Evolutionary conservation across 2,888 invertebrate species (phyloP).

Genomic region (Sturmia bella): DNA sequence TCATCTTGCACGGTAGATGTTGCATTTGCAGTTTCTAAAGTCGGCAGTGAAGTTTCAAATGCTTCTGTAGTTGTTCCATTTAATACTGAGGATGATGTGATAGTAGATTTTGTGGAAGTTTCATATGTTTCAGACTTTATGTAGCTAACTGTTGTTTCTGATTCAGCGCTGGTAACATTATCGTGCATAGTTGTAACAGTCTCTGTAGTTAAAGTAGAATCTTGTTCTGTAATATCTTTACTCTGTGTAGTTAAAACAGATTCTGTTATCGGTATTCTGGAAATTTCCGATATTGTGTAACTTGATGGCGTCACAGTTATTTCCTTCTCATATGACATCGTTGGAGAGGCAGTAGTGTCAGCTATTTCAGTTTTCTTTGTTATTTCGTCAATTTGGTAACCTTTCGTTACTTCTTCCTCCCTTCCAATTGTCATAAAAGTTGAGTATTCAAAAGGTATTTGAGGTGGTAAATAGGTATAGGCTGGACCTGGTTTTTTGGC

Average conservation of each 20-base stretch:
- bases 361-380: constrained; percentile 2
- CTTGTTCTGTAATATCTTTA: neutral
- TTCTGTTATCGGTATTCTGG: neutral
- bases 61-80: neutral
- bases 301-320: neutral
- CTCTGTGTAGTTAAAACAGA: neutral
- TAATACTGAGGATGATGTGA: neutral
- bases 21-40: neutral
- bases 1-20: neutral
- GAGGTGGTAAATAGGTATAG: constrained; percentile 39
- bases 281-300: neutral
- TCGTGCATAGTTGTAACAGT: neutral
- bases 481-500: constrained; percentile 37
- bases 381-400: constrained; percentile 8
- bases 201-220: neutral
- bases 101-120: neutral
- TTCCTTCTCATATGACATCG: neutral
- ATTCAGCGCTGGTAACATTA: neutral
- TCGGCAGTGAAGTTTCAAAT: neutral
- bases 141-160: neutral
- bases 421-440: constrained; percentile 16
- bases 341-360: neutral
- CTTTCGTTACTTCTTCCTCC: neutral
- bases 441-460: constrained; percentile 51
- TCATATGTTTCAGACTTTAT: neutral